phyloP scores from a whole-genome alignment of 2,797 vertebrate genomes.

The Poeciliopsis gracilis region DNA sequence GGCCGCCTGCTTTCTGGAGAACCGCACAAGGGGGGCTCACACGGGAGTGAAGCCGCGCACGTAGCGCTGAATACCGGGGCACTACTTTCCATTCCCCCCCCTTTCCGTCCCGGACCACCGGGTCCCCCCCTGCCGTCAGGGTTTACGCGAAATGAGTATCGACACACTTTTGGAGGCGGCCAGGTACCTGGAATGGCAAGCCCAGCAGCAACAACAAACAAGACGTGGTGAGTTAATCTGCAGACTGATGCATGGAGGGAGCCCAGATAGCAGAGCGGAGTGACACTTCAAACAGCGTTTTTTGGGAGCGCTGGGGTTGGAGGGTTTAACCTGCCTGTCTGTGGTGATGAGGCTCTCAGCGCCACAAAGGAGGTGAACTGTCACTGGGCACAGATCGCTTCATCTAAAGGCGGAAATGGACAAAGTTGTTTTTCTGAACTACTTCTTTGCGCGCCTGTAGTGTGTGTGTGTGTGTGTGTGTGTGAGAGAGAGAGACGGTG shows the following conservation, averaged over 20 bases:
- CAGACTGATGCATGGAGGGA: constrained; percentile 29
- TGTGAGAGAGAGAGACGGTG: constrained; percentile 29
- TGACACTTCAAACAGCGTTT: not conserved
- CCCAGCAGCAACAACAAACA: constrained; percentile 95
- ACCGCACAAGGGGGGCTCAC: constrained; percentile 29
- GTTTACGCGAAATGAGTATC: constrained; percentile 92
- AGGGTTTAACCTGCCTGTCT: constrained; percentile 51
- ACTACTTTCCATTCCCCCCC: constrained; percentile 41
- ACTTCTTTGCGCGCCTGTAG: constrained; percentile 70
- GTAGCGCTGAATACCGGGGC: constrained; percentile 57
- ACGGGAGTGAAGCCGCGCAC: constrained; percentile 51
- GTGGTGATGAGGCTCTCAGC: not conserved
- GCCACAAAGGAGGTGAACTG: not conserved
- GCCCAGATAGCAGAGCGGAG: not conserved
- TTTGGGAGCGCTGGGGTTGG: constrained; percentile 11
- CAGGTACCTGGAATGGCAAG: constrained; percentile 97
- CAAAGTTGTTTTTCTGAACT: constrained; percentile 63
- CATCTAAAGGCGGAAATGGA: constrained; percentile 58
- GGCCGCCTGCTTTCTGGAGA: constrained; percentile 27
- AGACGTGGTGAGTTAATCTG: constrained; percentile 88
- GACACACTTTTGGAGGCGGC: constrained; percentile 96
- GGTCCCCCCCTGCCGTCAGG: constrained; percentile 63
- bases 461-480: constrained; percentile 35
- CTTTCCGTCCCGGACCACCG: constrained; percentile 72
- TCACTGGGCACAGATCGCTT: not conserved